Conservation (phyloP, 2,888 invertebrate species). For the Mantis religiosa region DNA sequence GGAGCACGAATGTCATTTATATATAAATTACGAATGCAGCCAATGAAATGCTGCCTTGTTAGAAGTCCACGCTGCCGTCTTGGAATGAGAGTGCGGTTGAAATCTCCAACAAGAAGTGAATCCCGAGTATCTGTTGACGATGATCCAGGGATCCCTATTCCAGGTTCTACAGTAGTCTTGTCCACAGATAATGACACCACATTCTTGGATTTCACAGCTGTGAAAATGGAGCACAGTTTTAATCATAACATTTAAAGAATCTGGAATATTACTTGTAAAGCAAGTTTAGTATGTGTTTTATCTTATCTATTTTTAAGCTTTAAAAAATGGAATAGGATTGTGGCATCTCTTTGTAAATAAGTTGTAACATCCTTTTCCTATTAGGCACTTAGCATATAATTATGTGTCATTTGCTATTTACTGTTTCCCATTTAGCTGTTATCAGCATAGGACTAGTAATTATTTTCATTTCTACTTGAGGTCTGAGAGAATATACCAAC, state of each 20-base stretch:
- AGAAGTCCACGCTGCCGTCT: conserved; percentile 59
- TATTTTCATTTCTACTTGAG: too few relatives aligned
- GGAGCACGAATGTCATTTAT: conserved; percentile 53
- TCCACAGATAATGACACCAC: conserved; percentile 85
- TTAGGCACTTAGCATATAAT: too few relatives aligned
- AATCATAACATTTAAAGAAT: not conserved
- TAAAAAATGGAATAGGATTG: too few relatives aligned
- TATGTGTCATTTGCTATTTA: too few relatives aligned
- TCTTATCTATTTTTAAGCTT: too few relatives aligned
- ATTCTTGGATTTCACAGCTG: conserved; percentile 85
- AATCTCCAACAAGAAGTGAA: conserved; percentile 88
- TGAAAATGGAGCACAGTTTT: conserved; percentile 31
- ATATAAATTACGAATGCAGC: conserved; percentile 70
- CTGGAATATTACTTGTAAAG: not conserved
- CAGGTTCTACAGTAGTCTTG: conserved; percentile 68
- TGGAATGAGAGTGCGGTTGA: conserved; percentile 54
- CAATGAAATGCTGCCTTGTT: conserved; percentile 69
- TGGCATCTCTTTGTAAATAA: too few relatives aligned
- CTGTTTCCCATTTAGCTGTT: too few relatives aligned
- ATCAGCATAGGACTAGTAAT: too few relatives aligned
- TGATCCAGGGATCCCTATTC: conserved; percentile 60
- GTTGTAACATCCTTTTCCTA: too few relatives aligned
- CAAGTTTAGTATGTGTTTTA: too few relatives aligned
- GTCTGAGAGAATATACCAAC: too few relatives aligned
- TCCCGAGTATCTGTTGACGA: conserved; percentile 74